A percentile compares a stretch with the other conserved stretches of the same genome.
Conservation (phyloP, 2,113 vertebrate species). For the Diadophis punctatus region DNA sequence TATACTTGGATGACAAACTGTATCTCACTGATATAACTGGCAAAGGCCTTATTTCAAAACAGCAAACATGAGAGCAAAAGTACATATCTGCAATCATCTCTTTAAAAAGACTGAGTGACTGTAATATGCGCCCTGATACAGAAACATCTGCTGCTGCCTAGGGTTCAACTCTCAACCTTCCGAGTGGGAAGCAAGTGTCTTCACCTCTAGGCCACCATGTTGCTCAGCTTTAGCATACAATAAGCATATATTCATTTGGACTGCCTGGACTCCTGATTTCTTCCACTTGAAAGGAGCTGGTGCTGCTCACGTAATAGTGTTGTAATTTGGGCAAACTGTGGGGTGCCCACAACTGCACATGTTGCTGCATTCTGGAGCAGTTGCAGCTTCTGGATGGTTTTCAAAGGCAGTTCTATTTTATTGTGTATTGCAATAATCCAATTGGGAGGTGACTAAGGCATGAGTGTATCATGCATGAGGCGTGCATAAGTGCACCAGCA, state of each 20-base stretch:
- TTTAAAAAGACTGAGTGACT: background rate
- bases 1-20: background rate
- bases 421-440: background rate
- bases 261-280: background rate
- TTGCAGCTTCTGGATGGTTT: background rate
- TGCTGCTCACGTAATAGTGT: background rate
- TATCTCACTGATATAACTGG: background rate
- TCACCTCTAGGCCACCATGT: background rate
- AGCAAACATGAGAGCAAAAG: background rate
- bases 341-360: background rate
- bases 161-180: background rate
- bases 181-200: background rate
- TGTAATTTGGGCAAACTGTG: background rate
- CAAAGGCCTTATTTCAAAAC: background rate
- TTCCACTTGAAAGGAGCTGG: background rate
- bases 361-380: background rate
- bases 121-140: background rate
- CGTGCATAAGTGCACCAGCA: too few relatives aligned
- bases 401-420: background rate
- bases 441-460: background rate
- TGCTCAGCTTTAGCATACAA: background rate
- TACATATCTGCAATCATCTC: background rate
- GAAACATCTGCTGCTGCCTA: background rate
- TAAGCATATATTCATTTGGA: background rate
- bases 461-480: too few relatives aligned